phyloP scores from a whole-genome alignment of 2,113 vertebrate genomes.

The Petaurus breviceps region DNA sequence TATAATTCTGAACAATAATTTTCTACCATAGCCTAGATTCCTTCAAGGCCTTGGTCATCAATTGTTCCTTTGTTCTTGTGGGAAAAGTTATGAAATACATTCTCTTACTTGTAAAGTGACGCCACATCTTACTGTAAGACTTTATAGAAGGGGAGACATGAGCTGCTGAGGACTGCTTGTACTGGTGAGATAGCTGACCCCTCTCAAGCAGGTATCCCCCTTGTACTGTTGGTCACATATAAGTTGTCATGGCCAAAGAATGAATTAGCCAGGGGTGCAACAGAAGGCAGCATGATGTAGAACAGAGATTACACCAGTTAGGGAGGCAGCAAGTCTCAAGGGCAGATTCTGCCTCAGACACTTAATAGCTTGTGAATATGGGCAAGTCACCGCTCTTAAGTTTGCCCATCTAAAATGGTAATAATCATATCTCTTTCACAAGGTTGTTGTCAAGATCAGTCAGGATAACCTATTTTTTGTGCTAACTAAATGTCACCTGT shows the following conservation, averaged over 20 bases:
- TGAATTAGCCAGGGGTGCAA: background rate
- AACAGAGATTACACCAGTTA: background rate
- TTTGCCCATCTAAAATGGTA: background rate
- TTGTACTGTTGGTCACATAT: background rate
- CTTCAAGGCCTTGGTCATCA: background rate
- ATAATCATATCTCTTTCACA: background rate
- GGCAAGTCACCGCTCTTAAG: background rate
- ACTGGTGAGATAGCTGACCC: background rate
- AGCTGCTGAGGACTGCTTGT: background rate
- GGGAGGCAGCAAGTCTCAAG: background rate
- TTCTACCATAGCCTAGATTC: background rate
- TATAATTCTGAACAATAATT: background rate
- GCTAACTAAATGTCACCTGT: background rate
- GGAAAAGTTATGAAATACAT: background rate
- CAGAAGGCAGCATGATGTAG: background rate
- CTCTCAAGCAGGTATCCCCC: background rate
- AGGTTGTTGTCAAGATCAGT: background rate
- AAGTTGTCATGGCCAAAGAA: background rate
- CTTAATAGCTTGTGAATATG: background rate
- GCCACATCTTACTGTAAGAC: background rate
- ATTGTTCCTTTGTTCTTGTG: background rate
- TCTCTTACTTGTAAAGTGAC: background rate
- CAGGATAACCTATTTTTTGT: background rate
- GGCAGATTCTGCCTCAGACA: background rate
- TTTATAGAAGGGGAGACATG: background rate